Percentiles rank a stretch among this genome's conserved stretches.
Evolutionary conservation across 2,113 vertebrate genomes (phyloP).

Genomic region (Struthio camelus): DNA sequence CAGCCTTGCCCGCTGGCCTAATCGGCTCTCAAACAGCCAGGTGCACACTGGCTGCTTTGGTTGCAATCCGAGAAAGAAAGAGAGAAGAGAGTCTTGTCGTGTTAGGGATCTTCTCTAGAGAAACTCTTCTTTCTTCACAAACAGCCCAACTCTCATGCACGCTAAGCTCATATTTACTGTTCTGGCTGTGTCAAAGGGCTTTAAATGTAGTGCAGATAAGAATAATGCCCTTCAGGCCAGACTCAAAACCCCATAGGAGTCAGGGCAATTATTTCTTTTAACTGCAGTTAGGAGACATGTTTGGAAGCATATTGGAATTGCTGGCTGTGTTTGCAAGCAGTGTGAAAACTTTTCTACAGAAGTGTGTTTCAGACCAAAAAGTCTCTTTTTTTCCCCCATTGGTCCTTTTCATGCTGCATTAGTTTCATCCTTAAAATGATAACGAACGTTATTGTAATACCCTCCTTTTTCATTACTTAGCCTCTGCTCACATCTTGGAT

Average conservation of each 20-base stretch:
- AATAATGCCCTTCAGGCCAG: background rate
- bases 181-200: background rate
- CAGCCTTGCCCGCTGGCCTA: background rate
- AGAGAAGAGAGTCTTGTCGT: background rate
- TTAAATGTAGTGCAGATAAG: background rate
- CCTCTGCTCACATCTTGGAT: background rate
- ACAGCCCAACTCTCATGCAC: fast-evolving
- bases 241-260: fast-evolving
- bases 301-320: background rate
- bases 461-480: background rate
- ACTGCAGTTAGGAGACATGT: background rate
- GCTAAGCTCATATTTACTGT: background rate
- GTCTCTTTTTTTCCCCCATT: background rate
- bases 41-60: background rate
- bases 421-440: background rate
- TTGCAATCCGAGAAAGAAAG: background rate
- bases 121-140: background rate
- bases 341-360: background rate
- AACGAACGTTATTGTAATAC: background rate
- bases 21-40: background rate
- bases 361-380: background rate
- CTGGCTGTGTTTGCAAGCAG: background rate
- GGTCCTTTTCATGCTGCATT: background rate
- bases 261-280: background rate
- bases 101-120: background rate